These are phyloP conservation scores for Platanista minor DNA, from an alignment of 2,113 vertebrate genomes.

Conservation along the genomic window DNA sequence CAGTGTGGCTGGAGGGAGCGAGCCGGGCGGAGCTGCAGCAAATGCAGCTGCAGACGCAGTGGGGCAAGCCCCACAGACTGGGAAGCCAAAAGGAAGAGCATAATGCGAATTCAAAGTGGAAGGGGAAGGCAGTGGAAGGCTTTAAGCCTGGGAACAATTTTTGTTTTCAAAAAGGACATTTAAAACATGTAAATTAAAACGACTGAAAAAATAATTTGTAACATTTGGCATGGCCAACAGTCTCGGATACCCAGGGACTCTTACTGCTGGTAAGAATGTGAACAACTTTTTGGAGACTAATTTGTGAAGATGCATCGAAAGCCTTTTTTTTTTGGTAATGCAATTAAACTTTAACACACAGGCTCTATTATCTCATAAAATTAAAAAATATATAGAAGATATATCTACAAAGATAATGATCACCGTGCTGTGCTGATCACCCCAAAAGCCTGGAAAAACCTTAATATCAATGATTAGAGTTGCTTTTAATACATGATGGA, in stretches of 20 bases:
- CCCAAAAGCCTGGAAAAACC: not conserved
- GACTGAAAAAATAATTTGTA: not conserved
- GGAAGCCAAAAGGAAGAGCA: not conserved
- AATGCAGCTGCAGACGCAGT: not conserved
- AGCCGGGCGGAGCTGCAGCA: not conserved
- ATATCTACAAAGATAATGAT: not conserved
- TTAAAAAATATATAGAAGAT: not conserved
- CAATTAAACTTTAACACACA: not conserved
- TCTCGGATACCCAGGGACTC: not conserved
- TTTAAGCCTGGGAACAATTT: not conserved
- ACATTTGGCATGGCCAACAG: not conserved
- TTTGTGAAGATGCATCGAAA: not conserved
- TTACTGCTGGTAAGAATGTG: not conserved
- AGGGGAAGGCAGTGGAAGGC: not conserved
- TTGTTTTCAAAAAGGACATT: not conserved
- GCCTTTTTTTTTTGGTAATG: not conserved
- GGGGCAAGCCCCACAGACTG: not conserved
- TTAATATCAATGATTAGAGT: not conserved
- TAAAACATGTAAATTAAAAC: constrained; percentile 6
- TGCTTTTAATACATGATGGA: not conserved
- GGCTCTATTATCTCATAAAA: not conserved
- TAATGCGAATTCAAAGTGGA: not conserved
- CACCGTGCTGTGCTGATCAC: not conserved
- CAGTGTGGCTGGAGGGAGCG: not conserved
- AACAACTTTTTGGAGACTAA: not conserved